Percentiles rank a stretch among this genome's conserved stretches.
These are phyloP conservation scores for Ispidina lecontei DNA, from an alignment of 2,797 vertebrate species.

Conservation along the genomic window DNA sequence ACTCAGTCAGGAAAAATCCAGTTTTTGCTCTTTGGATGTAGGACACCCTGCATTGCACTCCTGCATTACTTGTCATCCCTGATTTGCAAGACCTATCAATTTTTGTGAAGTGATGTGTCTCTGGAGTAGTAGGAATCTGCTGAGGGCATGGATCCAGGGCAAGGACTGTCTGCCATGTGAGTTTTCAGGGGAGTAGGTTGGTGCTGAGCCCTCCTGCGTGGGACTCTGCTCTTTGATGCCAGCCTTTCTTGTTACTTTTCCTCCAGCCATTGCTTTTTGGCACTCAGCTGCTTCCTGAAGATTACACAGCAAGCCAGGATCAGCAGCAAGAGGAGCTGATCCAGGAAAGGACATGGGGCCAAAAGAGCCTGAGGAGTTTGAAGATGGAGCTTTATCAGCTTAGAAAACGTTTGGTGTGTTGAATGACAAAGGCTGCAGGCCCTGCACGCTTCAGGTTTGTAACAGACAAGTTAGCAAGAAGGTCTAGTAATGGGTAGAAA, in stretches of 20 bases:
- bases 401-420: neutral
- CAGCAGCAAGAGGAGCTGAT: neutral
- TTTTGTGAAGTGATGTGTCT: neutral
- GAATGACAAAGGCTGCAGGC: neutral
- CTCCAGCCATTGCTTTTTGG: neutral
- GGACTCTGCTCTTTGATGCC: slow-evolving; percentile 8
- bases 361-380: neutral
- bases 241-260: neutral
- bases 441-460: neutral
- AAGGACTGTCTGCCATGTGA: neutral
- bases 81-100: neutral
- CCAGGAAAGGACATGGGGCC: neutral
- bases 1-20: neutral
- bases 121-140: fast-evolving
- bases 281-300: slow-evolving; percentile 7
- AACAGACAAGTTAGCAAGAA: neutral
- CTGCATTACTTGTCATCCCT: neutral
- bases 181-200: neutral
- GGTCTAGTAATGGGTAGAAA: neutral
- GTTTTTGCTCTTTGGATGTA: neutral
- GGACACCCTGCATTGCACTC: neutral
- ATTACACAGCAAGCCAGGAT: neutral
- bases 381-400: neutral
- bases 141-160: neutral
- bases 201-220: neutral